A percentile compares a stretch with the other conserved stretches of the same genome.
phyloP scores from a whole-genome alignment of 2,888 invertebrate species.

The Cremastinae sp. region DNA sequence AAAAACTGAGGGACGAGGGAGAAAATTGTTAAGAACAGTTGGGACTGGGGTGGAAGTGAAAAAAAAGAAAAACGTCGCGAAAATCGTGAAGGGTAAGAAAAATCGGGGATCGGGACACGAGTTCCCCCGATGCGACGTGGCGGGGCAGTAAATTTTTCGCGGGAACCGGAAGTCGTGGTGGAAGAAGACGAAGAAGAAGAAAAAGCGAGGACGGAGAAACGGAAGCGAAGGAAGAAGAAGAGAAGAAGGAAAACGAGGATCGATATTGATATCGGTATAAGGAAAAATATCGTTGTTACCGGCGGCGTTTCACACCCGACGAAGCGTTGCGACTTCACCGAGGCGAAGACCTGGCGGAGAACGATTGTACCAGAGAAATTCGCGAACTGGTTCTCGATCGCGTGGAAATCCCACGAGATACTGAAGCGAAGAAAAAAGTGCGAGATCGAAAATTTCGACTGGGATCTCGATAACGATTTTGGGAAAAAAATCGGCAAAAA shows the following conservation, averaged over 20 bases:
- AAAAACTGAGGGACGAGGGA: background rate
- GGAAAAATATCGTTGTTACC: conserved; percentile 29
- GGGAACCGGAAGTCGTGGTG: conserved; percentile 53
- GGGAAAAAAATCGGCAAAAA: background rate
- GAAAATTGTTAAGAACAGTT: background rate
- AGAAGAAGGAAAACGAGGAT: no score
- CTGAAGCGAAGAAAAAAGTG: conserved; percentile 4
- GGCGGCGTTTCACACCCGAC: conserved; percentile 43
- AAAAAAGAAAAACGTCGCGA: background rate
- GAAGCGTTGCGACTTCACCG: conserved; percentile 58
- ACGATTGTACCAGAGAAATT: background rate
- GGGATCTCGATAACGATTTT: background rate
- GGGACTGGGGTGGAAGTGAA: background rate
- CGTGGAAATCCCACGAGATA: background rate
- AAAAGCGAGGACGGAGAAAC: conserved; percentile 29
- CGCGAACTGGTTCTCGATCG: conserved; percentile 12
- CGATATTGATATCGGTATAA: no score
- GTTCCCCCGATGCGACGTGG: conserved; percentile 59
- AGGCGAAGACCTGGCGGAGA: conserved; percentile 56
- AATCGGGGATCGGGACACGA: conserved; percentile 48
- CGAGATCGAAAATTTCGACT: background rate
- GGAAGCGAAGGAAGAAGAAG: no score
- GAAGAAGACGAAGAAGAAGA: conserved; percentile 26
- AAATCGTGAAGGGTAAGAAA: conserved; percentile 11
- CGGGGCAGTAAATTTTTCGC: conserved; percentile 56